phyloP scores from a whole-genome alignment of 2,113 vertebrate species.

The Pomatostomus ruficeps region DNA sequence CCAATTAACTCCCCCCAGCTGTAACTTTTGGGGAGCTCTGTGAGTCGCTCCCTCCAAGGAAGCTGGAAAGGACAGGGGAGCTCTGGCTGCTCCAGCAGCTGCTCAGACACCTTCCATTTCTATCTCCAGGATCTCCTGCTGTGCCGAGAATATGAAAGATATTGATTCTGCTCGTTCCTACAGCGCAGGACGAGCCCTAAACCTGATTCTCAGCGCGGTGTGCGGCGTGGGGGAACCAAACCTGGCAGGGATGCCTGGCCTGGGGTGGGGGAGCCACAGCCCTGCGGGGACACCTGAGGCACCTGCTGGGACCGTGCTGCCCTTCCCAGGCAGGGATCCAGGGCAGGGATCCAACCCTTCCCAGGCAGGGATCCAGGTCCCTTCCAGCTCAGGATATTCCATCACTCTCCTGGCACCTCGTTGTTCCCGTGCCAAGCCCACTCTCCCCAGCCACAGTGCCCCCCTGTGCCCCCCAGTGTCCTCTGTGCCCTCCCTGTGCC shows the following conservation, averaged over 20 bases:
- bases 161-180: neutral
- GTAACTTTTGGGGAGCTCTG: neutral
- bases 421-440: neutral
- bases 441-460: neutral
- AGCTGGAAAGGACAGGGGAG: neutral
- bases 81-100: neutral
- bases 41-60: neutral
- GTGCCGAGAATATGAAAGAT: neutral
- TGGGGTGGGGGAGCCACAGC: fast-evolving
- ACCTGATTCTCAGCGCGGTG: neutral
- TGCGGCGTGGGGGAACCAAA: neutral
- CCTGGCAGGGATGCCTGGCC: neutral
- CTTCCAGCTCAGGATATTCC: neutral
- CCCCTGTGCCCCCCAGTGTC: no score
- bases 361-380: no score
- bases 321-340: neutral
- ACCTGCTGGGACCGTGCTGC: fast-evolving
- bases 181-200: neutral
- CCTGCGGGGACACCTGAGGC: neutral
- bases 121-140: neutral
- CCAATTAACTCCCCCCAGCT: neutral
- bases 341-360: neutral
- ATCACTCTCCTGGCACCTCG: neutral
- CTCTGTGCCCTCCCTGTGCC: no score
- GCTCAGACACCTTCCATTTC: conserved; percentile 18